Percentiles rank a stretch among this genome's conserved stretches.
These are phyloP conservation scores for Oreochromis spilurus DNA, from an alignment of 2,113 vertebrate genomes.

Conservation along the genomic window DNA sequence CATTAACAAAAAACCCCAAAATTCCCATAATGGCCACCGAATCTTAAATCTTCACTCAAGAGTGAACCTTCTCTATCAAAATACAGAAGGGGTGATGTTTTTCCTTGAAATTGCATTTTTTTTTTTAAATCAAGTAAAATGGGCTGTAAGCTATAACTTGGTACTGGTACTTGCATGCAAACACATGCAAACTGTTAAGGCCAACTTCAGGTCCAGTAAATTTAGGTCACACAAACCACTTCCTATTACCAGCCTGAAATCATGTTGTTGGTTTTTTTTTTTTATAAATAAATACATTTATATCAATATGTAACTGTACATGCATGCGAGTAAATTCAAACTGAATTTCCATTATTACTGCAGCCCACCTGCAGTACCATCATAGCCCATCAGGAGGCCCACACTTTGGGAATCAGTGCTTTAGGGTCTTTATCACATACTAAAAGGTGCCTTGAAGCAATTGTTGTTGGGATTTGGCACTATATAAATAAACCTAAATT, in stretches of 20 bases:
- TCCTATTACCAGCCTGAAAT: not conserved
- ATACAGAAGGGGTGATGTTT: not conserved
- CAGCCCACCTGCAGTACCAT: not conserved
- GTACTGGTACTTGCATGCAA: not conserved
- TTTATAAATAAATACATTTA: not conserved
- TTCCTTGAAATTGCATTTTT: not conserved
- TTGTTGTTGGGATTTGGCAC: not conserved
- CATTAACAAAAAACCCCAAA: accelerated
- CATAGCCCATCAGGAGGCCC: not conserved
- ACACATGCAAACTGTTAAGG: not conserved
- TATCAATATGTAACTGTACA: not conserved
- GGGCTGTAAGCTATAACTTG: not conserved
- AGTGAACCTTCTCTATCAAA: not conserved
- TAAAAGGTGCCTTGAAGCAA: not conserved
- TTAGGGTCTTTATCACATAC: not conserved
- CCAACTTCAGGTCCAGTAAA: not conserved
- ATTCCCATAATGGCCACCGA: not conserved
- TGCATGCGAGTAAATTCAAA: not conserved
- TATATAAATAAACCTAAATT: not conserved
- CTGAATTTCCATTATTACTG: not conserved
- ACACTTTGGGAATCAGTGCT: not conserved
- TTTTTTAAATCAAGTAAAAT: not conserved
- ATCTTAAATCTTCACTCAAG: not conserved
- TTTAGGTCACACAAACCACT: not conserved
- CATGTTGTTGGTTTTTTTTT: not conserved